Percentiles rank a stretch among this genome's conserved stretches.
phyloP scores from a whole-genome alignment of 1,140 invertebrate species.

The Agrypnia vestita region DNA sequence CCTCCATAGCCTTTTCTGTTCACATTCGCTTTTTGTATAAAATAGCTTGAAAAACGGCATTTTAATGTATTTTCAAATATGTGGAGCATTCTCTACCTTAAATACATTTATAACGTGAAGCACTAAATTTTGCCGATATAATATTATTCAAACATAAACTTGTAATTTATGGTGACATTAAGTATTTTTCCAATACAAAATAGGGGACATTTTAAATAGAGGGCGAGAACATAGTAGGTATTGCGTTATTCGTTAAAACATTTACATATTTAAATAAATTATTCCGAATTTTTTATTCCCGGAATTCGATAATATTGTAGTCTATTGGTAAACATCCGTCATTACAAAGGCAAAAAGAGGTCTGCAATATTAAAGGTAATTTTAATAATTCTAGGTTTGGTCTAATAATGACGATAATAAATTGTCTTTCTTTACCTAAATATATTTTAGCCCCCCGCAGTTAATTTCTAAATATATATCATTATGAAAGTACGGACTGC shows the following conservation, averaged over 20 bases:
- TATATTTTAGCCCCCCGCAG: conserved; percentile 18
- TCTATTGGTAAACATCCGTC: not conserved
- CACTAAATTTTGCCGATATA: conserved; percentile 18
- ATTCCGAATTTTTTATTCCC: too few species aligned
- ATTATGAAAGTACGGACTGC: conserved; percentile 11
- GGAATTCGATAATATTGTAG: too few species aligned
- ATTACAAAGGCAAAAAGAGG: not conserved
- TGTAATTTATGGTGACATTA: conserved; percentile 55
- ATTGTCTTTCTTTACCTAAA: conserved; percentile 32
- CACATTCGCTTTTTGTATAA: not conserved
- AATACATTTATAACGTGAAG: not conserved
- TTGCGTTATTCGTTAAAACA: too few species aligned
- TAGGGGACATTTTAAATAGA: not conserved
- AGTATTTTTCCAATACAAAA: conserved; percentile 56
- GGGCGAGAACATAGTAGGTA: too few species aligned
- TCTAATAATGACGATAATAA: conserved; percentile 50
- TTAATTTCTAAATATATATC: conserved; percentile 14
- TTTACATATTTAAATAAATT: too few species aligned
- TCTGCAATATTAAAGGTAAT: conserved; percentile 33
- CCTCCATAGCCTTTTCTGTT: too few species aligned
- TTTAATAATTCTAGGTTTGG: conserved; percentile 24
- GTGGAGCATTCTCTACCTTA: not conserved
- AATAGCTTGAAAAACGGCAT: not conserved
- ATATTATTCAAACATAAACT: conserved; percentile 56
- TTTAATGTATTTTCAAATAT: too few species aligned